Evolutionary conservation across 2,797 vertebrate species (phyloP).

Genomic region (Anisognathus igniventris): DNA sequence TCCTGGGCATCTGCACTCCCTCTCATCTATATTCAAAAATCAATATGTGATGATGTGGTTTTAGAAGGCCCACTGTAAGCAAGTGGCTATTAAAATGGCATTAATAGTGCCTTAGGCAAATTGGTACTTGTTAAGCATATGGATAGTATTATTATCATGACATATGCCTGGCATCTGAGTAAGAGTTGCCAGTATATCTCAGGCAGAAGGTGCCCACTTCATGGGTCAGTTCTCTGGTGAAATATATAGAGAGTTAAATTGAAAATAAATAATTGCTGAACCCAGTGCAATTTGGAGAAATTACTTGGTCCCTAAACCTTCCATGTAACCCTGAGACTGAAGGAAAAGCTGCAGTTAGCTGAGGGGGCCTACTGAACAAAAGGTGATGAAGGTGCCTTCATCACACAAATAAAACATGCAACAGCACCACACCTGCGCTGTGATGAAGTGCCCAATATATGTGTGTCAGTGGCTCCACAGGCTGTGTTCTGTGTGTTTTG

Average conservation of each 20-base stretch:
- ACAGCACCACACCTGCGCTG: rapidly evolving
- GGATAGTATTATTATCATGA: neutral
- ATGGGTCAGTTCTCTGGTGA: neutral
- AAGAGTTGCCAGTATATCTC: neutral
- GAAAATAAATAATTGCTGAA: neutral
- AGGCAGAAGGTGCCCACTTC: neutral
- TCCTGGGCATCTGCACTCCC: neutral
- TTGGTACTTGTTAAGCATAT: neutral
- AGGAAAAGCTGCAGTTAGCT: neutral
- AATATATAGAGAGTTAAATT: neutral
- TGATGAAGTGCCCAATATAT: neutral
- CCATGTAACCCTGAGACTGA: neutral
- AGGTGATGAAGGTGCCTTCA: neutral
- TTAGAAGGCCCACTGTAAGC: neutral
- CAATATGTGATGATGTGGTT: neutral
- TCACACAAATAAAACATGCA: neutral
- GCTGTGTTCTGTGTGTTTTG: slow-evolving; percentile 1
- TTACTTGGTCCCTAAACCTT: neutral
- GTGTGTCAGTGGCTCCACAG: neutral
- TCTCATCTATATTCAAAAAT: neutral
- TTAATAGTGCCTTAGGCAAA: neutral
- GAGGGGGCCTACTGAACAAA: neutral
- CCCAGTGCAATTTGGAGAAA: neutral
- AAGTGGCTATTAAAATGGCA: neutral
- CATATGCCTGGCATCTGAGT: neutral